Base-by-base conservation (phyloP, 1,140 invertebrate genomes). In the Penaeus vannamei region DNA sequence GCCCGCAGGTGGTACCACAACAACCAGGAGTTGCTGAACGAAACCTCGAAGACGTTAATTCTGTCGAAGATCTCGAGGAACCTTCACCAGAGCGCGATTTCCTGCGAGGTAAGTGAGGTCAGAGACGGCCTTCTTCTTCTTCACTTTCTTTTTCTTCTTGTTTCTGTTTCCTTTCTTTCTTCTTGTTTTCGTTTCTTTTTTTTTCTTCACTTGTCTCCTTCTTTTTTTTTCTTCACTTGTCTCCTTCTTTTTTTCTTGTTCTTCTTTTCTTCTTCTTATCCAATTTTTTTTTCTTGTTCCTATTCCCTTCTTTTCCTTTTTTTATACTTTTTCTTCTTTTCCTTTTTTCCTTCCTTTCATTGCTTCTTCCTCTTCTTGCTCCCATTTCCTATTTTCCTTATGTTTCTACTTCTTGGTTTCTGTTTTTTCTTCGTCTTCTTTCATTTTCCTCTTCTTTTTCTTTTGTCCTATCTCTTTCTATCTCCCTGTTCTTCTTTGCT, bases 1-100 rank as follows among this genome's bases (percentile, higher is more conserved):
- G 14, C 29, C 32, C 36, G 17, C 86, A 88, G 86, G 42, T 88
- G 86, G 86, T 88, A 83, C 20, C 86, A 88, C 80, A 83, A 83
- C 42, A 88, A 72, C 20, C 53, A 83, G 20, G 81, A 88, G 60
- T 66, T 88, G 7, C 36, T 84, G 64, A 84, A 88, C 46, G 59
- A 88, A 53, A 88, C 86, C 0, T 88, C 86, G 0, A 88, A 81
- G 46, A 84, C 81, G 2, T 53, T 88, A 22, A 83, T 32, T 23
- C 29, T 88, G 12, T 46, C 69, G 26, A 84, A 84, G 62, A 88
- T 88, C 29, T 83, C 86, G 1, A 84, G 86, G 42, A 83, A 76
- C 66, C 23, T 88, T 0, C 86, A 88, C 81, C 80, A 88, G 76
- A 66, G 84, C 26, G 81, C 80, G n/a, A 83, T 88, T 42, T 83